Percentiles rank a stretch among this genome's conserved stretches.
phyloP scores from a whole-genome alignment of 2,113 vertebrate species.

The Mastomys coucha region DNA sequence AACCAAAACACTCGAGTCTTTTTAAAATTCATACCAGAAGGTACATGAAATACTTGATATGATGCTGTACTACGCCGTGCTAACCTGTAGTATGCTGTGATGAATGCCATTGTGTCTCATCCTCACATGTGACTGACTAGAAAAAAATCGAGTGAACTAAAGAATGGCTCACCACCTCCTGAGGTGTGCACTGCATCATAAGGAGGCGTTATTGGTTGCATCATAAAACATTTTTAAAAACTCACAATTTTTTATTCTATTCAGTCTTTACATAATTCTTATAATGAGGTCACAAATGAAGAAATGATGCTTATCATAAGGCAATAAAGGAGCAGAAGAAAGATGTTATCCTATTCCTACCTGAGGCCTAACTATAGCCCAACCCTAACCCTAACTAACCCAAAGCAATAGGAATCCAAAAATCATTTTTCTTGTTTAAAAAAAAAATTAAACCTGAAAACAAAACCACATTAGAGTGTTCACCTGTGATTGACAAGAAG shows the following conservation, averaged over 20 bases:
- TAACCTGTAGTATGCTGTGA: no score
- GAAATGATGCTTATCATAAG: background rate
- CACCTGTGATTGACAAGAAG: background rate
- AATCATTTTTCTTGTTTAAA: slow-evolving; percentile 30
- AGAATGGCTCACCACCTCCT: background rate
- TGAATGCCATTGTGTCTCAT: background rate
- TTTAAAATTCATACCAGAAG: slow-evolving; percentile 14
- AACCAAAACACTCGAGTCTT: background rate
- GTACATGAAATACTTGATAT: background rate
- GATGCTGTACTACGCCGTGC: background rate
- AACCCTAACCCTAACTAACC: background rate
- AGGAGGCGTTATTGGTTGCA: background rate
- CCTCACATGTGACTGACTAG: background rate
- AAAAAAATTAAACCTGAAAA: slow-evolving; percentile 1
- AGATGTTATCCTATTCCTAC: background rate
- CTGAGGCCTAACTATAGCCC: background rate
- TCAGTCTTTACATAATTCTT: slow-evolving; percentile 22
- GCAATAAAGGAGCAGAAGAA: background rate
- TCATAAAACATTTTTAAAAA: slow-evolving; percentile 30
- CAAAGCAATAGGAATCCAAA: slow-evolving; percentile 13
- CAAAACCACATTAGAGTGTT: background rate
- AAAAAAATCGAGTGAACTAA: background rate
- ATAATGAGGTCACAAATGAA: slow-evolving; percentile 21
- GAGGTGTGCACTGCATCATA: background rate
- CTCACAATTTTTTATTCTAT: slow-evolving; percentile 34